Conservation (phyloP, 2,113 vertebrate species). For the Brienomyrus brachyistius region DNA sequence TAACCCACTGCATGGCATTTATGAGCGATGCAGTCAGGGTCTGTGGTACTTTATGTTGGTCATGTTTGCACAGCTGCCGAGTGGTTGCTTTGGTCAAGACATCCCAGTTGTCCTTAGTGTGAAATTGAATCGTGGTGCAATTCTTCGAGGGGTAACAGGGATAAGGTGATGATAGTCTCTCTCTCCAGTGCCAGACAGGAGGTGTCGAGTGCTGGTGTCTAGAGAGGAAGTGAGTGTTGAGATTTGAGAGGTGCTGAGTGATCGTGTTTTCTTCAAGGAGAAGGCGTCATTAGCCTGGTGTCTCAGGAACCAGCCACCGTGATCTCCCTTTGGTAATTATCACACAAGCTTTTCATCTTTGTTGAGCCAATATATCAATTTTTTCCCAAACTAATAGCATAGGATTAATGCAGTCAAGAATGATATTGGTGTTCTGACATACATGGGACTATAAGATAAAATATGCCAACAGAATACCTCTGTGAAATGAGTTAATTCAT, state of each 20-base stretch:
- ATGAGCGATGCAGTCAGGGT: background rate
- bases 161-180: background rate
- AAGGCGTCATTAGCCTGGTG: background rate
- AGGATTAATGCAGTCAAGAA: background rate
- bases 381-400: background rate
- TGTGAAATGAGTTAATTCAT: background rate
- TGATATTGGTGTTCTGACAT: background rate
- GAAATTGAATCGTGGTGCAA: background rate
- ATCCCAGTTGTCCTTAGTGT: background rate
- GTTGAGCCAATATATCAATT: background rate
- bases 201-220: background rate
- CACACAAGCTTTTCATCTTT: background rate
- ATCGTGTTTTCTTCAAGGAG: background rate
- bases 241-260: background rate
- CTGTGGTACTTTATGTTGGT: background rate
- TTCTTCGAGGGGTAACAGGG: background rate
- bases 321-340: background rate
- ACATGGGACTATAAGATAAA: background rate
- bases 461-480: background rate
- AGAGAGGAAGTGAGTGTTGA: background rate
- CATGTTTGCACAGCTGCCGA: background rate
- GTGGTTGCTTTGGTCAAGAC: background rate
- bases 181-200: background rate
- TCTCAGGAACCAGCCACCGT: background rate
- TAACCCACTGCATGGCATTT: background rate